Conservation (phyloP, 2,888 invertebrate species). For the Ormyrus labotus region DNA sequence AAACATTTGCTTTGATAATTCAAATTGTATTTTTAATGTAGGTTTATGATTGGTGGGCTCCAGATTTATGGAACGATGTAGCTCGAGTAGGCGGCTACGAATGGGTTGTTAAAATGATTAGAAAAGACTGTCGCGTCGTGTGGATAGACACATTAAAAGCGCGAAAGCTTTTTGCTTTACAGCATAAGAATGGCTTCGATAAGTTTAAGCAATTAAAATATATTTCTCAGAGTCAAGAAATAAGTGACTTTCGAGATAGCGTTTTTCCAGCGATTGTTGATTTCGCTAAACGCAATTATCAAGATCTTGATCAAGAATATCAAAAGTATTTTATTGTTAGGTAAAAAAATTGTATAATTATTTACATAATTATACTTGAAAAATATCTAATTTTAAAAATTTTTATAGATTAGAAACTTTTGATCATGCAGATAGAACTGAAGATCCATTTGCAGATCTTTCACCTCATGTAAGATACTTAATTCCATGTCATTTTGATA, state of each 20-base stretch:
- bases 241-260: slow-evolving; percentile 66
- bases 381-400: slow-evolving; percentile 28
- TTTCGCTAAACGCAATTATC: slow-evolving; percentile 62
- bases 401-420: slow-evolving; percentile 64
- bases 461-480: slow-evolving; percentile 65
- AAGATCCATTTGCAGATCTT: slow-evolving; percentile 67
- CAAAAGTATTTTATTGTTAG: slow-evolving; percentile 66
- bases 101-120: slow-evolving; percentile 66
- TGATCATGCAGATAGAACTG: slow-evolving; percentile 55
- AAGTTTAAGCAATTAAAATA: slow-evolving; percentile 38
- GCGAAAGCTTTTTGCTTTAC: slow-evolving; percentile 59
- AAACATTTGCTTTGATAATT: not conserved
- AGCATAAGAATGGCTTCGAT: slow-evolving; percentile 40
- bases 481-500: slow-evolving; percentile 66
- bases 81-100: slow-evolving; percentile 64
- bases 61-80: slow-evolving; percentile 65
- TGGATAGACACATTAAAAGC: slow-evolving; percentile 67
- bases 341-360: slow-evolving; percentile 55
- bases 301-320: slow-evolving; percentile 59
- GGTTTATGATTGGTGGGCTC: slow-evolving; percentile 69
- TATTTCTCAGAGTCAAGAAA: slow-evolving; percentile 43
- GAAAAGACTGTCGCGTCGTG: slow-evolving; percentile 61
- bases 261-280: slow-evolving; percentile 64
- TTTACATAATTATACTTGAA: slow-evolving; percentile 15
- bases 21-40: slow-evolving; percentile 45